Evolutionary conservation across 2,113 vertebrate species (phyloP).

Genomic region (Gopherus flavomarginatus): DNA sequence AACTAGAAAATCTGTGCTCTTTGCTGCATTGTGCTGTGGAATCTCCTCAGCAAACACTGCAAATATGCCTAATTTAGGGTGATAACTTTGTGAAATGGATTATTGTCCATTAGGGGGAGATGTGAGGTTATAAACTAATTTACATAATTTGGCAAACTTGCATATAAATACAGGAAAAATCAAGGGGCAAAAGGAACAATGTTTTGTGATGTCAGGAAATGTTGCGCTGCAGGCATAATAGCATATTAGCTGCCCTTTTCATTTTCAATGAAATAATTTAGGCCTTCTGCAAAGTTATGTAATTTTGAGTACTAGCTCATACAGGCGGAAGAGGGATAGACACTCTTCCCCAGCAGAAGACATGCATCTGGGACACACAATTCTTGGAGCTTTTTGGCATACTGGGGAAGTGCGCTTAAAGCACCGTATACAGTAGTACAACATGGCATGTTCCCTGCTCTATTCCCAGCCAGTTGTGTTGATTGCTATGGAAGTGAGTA

Average conservation of each 20-base stretch:
- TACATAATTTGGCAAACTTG: neutral
- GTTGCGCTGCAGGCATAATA: neutral
- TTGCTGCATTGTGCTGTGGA: neutral
- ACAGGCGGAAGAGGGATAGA: neutral
- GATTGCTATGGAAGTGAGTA: neutral
- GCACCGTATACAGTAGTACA: neutral
- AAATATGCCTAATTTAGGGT: neutral
- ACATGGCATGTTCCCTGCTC: neutral
- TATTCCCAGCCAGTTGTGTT: neutral
- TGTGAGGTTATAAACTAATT: neutral
- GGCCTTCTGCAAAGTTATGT: no score
- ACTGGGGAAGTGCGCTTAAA: neutral
- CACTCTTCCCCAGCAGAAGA: neutral
- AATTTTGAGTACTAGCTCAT: neutral
- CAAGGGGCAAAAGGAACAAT: neutral
- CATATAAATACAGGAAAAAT: neutral
- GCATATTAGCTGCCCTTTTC: neutral
- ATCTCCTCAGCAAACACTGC: neutral
- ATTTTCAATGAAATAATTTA: neutral
- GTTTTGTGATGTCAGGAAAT: neutral
- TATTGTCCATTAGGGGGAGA: neutral
- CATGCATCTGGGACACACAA: neutral
- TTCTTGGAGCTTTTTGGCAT: neutral
- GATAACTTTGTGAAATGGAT: neutral
- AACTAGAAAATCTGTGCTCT: neutral